Base-by-base conservation (phyloP, 2,888 invertebrate genomes). In the Pomacea canaliculata region DNA sequence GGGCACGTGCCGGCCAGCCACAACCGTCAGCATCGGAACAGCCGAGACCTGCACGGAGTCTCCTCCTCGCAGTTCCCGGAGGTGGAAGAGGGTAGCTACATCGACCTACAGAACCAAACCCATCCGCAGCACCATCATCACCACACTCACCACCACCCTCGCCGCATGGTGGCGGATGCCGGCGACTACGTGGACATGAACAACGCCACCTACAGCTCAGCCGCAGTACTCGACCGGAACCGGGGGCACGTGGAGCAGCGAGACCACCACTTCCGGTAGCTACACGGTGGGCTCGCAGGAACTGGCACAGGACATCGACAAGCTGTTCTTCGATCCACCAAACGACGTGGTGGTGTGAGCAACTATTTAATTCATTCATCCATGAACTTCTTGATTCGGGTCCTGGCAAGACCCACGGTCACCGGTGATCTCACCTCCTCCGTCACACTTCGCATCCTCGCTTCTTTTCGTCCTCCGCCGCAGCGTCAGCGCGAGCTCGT, bases 241-340 rank as follows among this genome's bases (percentile, higher is more conserved):
- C 19, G 69, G 76, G 27, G 79, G 46, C 18, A 70, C 75, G 59
- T 82, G 80, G 80, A 81, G 81, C 49, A 78, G 76, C 9, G 81
- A 80, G 8, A 82, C 81, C 0, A 81, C 81, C 12, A 82, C 82
- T 16, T 82, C 82, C 23, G 82, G 82, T 16, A 82, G 82, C 63
- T 82, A 82, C 65, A 77, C 80, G 1, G 79, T 82, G 12, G 81
- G 81, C 66, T 73, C 82, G 16, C 79, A 79, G 23, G 81, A 80
- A 62, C 76, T 79, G n/a, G 76, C 77, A 71, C 71, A 80, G 49
- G 82, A 82, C 27, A 80, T 82, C 18, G 82, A 82, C 70, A 78
- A 78, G 71, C 68, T 81, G 19, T 81, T 81, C 67, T 82, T 82
- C 69, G 79, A 79, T 49, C 67, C 78, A 49, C 66, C 73, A 46